These are phyloP conservation scores for Erebia ligea DNA, from an alignment of 2,888 invertebrate genomes.

Conservation along the genomic window DNA sequence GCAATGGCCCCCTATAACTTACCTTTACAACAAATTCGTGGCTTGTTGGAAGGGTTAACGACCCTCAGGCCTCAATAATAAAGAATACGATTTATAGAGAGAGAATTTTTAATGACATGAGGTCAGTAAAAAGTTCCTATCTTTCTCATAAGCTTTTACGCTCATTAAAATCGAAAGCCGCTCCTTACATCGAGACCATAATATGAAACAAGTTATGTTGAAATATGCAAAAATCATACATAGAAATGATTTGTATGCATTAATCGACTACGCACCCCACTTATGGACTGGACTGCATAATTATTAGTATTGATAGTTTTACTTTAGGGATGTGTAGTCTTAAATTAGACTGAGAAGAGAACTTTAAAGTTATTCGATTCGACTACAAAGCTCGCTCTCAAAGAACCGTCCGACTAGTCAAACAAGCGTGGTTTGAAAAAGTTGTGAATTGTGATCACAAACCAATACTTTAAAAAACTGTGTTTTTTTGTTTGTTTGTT, in stretches of 20 bases:
- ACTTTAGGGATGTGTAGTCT: background rate
- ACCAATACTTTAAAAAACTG: no score
- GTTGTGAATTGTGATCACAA: no score
- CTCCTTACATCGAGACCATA: background rate
- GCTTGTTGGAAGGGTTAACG: no score
- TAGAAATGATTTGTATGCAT: conserved; percentile 16
- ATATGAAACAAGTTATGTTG: conserved; percentile 16
- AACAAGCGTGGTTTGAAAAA: no score
- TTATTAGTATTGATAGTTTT: background rate
- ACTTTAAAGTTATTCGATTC: no score
- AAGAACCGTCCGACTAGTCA: background rate
- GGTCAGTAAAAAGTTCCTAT: background rate
- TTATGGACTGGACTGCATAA: conserved; percentile 7
- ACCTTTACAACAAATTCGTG: no score
- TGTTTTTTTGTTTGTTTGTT: no score
- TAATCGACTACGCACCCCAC: background rate
- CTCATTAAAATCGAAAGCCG: conserved; percentile 11
- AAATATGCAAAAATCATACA: conserved; percentile 20
- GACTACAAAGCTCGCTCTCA: background rate
- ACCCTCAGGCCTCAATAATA: no score
- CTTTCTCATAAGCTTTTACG: background rate
- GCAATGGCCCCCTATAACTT: no score
- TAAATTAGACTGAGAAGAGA: background rate
- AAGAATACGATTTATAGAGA: no score
- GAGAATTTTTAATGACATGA: background rate